Evolutionary conservation across 1,140 invertebrate species (phyloP), one percentile per base, ranked within the genome.

Genomic region (Monochamus saltuarius): DNA sequence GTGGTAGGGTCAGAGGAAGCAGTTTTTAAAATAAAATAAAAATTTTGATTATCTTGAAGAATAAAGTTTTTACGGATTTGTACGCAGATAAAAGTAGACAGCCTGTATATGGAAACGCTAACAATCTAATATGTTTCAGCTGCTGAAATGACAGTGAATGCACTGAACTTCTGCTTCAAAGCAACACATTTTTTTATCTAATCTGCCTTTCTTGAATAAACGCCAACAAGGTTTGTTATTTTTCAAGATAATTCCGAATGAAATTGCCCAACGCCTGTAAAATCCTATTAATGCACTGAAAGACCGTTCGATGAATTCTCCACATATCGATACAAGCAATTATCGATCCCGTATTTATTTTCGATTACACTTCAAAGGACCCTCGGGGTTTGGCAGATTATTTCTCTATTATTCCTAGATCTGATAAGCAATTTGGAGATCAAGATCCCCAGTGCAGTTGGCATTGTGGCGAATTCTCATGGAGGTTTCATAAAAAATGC

Each of bases 401-500:
- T 55, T 59, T 61, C 45, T 38, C 65, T 38, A 65, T 70, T 70
- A 59, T 65, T 60, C 54, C 45, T 51, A 11, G 59, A 67, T 67
- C 66, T 67, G 68, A 70, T 70, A 70, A 70, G 60, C 59, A 67
- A 65, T 67, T 70, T 64, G 54, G 65, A 65, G 62, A 65, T 65
- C 62, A 61, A 60, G 62, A 54, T 56, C 49, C 45, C 56, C 17
- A 49, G 39, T 45, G 39, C 42, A 16, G n/a, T 29, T 61, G 59
- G 56, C 37, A 61, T 64, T 64, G 62, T 57, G 57, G 58, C 45
- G 38, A 39, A 57, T 43, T 17, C 22, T 29, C 22, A 29, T 29
- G 22, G 22, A 29, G 22, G 22, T 42, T 39, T n/a, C 49, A 58
- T 56, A 64, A 67, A 67, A 67, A 67, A 61, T 59, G 65, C 58